These are phyloP conservation scores for Anarhynchus alexandrinus DNA, from an alignment of 2,113 vertebrate species.

Conservation along the genomic window DNA sequence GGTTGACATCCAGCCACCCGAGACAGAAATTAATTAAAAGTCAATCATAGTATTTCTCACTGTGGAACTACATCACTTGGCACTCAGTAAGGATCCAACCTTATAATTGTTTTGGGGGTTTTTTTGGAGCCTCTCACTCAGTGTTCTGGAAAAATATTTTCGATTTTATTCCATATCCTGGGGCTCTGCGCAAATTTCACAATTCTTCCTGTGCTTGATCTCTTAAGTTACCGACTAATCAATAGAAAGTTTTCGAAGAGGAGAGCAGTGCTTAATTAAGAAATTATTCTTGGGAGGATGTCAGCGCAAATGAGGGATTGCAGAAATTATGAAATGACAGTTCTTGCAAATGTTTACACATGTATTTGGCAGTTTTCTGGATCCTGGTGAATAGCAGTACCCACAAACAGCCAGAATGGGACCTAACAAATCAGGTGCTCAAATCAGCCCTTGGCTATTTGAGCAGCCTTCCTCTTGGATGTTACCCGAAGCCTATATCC, in stretches of 20 bases:
- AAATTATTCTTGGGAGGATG: neutral
- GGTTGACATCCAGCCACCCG: neutral
- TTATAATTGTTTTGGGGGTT: neutral
- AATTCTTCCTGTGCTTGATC: neutral
- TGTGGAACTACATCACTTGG: neutral
- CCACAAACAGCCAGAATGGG: neutral
- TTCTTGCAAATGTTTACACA: neutral
- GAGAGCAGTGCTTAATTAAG: neutral
- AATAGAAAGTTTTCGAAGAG: neutral
- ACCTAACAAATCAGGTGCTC: neutral
- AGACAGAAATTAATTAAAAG: neutral
- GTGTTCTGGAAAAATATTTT: neutral
- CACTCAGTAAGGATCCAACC: neutral
- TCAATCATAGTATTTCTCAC: neutral
- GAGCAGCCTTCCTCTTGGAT: neutral
- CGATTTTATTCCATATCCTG: neutral
- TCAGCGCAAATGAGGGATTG: neutral
- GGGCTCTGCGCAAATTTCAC: neutral
- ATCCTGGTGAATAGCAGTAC: neutral
- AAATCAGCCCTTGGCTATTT: neutral
- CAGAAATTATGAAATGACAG: neutral
- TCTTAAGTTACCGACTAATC: neutral
- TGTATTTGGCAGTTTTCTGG: neutral
- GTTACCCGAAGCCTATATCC: accelerated
- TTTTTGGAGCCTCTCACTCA: neutral